These are phyloP conservation scores for Alces alces DNA, from an alignment of 2,113 vertebrate genomes.

Conservation along the genomic window DNA sequence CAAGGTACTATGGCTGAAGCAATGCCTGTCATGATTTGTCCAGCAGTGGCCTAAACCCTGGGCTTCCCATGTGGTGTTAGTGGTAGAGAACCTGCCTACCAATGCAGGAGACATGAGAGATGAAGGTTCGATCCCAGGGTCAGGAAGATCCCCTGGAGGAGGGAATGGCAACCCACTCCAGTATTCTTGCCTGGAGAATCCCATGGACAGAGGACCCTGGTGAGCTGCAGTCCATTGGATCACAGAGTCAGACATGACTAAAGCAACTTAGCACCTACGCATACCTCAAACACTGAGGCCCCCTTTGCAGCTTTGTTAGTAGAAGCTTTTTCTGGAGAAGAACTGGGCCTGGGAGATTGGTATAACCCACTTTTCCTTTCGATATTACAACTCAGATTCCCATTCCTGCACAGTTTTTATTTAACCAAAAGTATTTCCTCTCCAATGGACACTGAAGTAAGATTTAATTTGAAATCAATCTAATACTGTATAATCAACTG, in stretches of 20 bases:
- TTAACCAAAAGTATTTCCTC: neutral
- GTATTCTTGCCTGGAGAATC: neutral
- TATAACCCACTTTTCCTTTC: neutral
- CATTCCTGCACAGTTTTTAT: neutral
- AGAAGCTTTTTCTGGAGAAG: neutral
- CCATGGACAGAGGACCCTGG: neutral
- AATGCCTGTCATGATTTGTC: neutral
- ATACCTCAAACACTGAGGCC: too few species aligned
- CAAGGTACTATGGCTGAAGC: neutral
- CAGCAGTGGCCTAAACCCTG: neutral
- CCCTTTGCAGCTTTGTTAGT: neutral
- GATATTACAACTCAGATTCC: neutral
- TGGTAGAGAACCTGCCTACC: neutral
- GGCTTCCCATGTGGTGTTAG: neutral
- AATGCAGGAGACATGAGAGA: neutral
- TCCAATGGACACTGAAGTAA: neutral
- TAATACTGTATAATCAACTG: conserved; percentile 29
- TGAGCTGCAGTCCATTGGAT: neutral
- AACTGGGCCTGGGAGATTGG: neutral
- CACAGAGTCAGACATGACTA: neutral
- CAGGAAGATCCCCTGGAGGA: neutral
- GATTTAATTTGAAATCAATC: conserved; percentile 50
- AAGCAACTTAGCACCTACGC: neutral
- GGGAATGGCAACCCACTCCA: neutral
- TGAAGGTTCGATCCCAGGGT: neutral